Base-by-base conservation (phyloP, 2,113 vertebrate species). In the Caloenas nicobarica region DNA sequence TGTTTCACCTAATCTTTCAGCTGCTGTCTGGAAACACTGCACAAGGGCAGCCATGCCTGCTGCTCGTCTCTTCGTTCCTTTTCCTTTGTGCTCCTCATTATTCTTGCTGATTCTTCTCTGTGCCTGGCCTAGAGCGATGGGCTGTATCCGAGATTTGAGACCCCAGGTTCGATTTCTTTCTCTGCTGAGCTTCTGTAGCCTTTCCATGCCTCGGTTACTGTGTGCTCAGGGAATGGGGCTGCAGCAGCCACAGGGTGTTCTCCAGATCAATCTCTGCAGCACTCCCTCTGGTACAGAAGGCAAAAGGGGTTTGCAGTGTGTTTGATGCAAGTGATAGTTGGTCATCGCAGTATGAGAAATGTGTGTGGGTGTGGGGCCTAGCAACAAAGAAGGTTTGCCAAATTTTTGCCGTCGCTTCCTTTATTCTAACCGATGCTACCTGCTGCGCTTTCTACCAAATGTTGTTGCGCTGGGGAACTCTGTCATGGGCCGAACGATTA, bases 151-250 rank as follows among this genome's bases (percentile, higher is more conserved):
- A n/a, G 31, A 11, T 60, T 16, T 60, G 33, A 58, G 42, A 76
- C 2, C 22, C 7, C 21, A 22, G 33, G 26, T 61, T 34, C 0
- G 0, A 11, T 50, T 79, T 81, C 22, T 28, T 85, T 44, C 18
- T 40, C 33, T 42, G 29, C 14, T 0, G 0, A 11, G 28, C 60
- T 48, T 61, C 33, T 0, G 5, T 14, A 44, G 57, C 44, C 54
- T 15, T 72, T 81, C 51, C 10, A 1, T 24, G 14, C 40, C 62
- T 46, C 56, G 3, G 9, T 31, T 38, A 11, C 23, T 15, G 7
- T 3, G 9, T 50, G 44, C 19, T 7, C 3, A 0, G 19, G 71
- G 34, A 79, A 64, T 0, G 0, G 10, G 33, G 61, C 70, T 88
- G 56, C 57, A 60, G 69, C 29, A 54, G 74, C 57, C 0, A 0